phyloP scores from a whole-genome alignment of 2,888 invertebrate genomes.

The Zootermopsis nevadensis region DNA sequence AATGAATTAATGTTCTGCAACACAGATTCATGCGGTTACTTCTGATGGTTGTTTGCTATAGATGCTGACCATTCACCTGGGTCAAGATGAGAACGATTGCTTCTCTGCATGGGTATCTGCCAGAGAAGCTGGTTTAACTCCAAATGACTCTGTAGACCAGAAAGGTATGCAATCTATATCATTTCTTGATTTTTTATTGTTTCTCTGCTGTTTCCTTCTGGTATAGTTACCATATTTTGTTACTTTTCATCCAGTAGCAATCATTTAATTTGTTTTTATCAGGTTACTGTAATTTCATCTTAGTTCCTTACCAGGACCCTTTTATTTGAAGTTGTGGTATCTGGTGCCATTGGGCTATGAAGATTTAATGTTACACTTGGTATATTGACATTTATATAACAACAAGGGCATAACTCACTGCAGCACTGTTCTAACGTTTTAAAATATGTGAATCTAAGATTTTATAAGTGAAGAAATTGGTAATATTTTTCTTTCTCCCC shows the following conservation, averaged over 20 bases:
- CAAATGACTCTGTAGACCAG: slow-evolving; percentile 77
- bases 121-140: slow-evolving; percentile 89
- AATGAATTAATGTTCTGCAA: too few relatives aligned
- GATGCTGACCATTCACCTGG: slow-evolving; percentile 97
- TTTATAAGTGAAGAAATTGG: too few relatives aligned
- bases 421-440: background rate
- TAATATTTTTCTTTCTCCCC: too few relatives aligned
- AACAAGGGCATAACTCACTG: background rate
- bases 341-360: too few relatives aligned
- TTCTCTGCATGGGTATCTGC: slow-evolving; percentile 99
- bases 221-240: background rate
- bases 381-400: too few relatives aligned
- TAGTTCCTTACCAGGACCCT: too few relatives aligned
- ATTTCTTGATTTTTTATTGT: slow-evolving; percentile 56
- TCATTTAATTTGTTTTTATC: too few relatives aligned
- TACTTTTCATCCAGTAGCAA: too few relatives aligned
- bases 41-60: slow-evolving; percentile 59
- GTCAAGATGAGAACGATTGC: slow-evolving; percentile 97
- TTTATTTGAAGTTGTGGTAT: too few relatives aligned
- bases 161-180: slow-evolving; percentile 67
- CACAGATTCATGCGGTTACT: too few relatives aligned
- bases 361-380: too few relatives aligned
- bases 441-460: background rate
- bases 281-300: too few relatives aligned
- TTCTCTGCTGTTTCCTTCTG: slow-evolving; percentile 5